Base-by-base conservation (phyloP, 2,888 invertebrate species). In the Temnothorax unifasciatus region DNA sequence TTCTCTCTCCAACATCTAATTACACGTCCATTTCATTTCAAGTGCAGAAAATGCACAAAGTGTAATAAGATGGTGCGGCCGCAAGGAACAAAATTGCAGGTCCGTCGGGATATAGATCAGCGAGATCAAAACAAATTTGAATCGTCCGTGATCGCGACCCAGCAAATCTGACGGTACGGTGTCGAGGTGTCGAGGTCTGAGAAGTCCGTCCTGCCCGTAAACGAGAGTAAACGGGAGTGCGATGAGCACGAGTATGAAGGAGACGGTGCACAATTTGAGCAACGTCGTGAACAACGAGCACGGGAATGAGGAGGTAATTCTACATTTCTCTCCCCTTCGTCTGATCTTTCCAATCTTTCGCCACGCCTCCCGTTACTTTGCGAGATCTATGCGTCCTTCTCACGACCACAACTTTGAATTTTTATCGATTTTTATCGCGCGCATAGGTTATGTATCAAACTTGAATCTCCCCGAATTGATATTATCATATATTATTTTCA, bases 241-340 rank as follows among this genome's bases (percentile, higher is more conserved):
- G 44, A 54, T 82, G 75, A 69, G 50, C 13, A 38, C 29, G 71
- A 85, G 83, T 71, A 92, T 92, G 92, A 92, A 92, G 86, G 92
- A 93, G 79, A 86, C 87, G 6, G 79, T 84, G 29, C 86, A 88
- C 47, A 86, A 84, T 87, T 77, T 84, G 8, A 74, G 88, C 25
- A 88, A 87, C 18, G 82, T 86, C 50, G 87, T 86, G 15, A 91
- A 90, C 47, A 89, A 91, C 41, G 92, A 92, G 44, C 89, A 87
- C 59, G 93, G 91, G 54, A 93, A 93, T 83, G 93, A 92, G 66
- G 91, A 93, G 92, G 93, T 93, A 91, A 82, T 75, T 83, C 34
- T 34, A 34, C 34, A 34, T 0, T 5, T 34, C 34, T 34, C 6
- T 34, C 34, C 1, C 5, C 8, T 57, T 41, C 11, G 21, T 34